Percentiles rank a stretch among this genome's conserved stretches.
phyloP scores from a whole-genome alignment of 2,797 vertebrate genomes.

The Cuniculus paca region DNA sequence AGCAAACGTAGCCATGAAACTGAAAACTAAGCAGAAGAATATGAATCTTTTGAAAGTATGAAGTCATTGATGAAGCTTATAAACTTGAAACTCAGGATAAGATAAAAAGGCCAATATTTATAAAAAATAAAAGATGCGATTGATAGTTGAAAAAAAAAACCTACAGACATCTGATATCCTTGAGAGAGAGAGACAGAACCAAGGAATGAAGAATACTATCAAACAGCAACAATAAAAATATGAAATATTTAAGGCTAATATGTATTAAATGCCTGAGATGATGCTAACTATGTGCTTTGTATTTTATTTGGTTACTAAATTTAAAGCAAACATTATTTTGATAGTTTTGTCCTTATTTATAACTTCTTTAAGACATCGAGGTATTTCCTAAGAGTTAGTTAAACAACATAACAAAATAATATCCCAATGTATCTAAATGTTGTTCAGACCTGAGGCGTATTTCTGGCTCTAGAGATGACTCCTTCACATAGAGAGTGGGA shows the following conservation, averaged over 20 bases:
- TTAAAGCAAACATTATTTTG: background rate
- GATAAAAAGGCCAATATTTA: background rate
- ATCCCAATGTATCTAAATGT: background rate
- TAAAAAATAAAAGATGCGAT: background rate
- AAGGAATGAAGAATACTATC: background rate
- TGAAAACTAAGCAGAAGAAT: background rate
- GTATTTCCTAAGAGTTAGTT: background rate
- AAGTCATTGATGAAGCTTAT: background rate
- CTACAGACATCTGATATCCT: background rate
- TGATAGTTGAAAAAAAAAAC: background rate
- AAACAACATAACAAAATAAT: background rate
- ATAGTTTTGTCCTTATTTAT: constrained; percentile 4
- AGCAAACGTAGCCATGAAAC: background rate
- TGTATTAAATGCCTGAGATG: background rate
- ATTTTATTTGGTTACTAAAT: background rate
- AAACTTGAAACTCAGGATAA: background rate
- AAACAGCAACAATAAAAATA: background rate
- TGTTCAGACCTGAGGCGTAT: background rate
- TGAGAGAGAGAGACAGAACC: background rate
- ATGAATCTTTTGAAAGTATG: background rate
- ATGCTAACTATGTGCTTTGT: background rate
- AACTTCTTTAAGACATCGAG: background rate
- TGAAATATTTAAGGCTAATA: background rate
- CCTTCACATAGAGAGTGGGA: background rate
- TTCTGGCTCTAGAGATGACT: background rate